phyloP scores from a whole-genome alignment of 2,113 vertebrate genomes.

The Galbula dea region DNA sequence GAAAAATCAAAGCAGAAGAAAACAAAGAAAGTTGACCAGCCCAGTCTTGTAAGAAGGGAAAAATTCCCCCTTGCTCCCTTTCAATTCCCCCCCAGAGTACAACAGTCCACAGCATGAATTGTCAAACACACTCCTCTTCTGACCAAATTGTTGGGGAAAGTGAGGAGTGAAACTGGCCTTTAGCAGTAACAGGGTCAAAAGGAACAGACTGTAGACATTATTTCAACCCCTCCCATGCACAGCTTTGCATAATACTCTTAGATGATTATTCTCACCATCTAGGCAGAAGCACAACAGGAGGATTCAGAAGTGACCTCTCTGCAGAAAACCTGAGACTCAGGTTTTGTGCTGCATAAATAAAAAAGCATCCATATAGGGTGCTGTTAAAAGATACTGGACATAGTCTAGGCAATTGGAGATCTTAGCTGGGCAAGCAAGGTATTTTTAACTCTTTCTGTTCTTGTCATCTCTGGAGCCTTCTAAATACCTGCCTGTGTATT shows the following conservation, averaged over 20 bases:
- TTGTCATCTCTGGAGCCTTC: neutral
- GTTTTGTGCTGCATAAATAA: neutral
- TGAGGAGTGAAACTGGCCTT: neutral
- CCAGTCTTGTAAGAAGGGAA: neutral
- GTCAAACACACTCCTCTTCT: neutral
- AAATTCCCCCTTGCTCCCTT: neutral
- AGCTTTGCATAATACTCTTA: neutral
- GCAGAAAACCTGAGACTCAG: neutral
- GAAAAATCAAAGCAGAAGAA: neutral
- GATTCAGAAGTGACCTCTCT: neutral
- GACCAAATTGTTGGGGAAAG: neutral
- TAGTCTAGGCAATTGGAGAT: neutral
- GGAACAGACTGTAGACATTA: accelerated
- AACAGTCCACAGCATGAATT: accelerated
- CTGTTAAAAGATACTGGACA: neutral
- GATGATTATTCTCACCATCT: neutral
- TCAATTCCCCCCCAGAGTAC: neutral
- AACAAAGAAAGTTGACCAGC: neutral
- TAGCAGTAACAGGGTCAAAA: neutral
- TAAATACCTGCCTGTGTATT: neutral
- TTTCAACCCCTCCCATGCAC: neutral
- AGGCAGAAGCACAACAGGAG: neutral
- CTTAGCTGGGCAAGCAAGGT: neutral
- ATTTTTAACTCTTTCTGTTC: neutral
- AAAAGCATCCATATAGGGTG: neutral